phyloP scores from a whole-genome alignment of 2,797 vertebrate species.

The Malurus leucopterus region DNA sequence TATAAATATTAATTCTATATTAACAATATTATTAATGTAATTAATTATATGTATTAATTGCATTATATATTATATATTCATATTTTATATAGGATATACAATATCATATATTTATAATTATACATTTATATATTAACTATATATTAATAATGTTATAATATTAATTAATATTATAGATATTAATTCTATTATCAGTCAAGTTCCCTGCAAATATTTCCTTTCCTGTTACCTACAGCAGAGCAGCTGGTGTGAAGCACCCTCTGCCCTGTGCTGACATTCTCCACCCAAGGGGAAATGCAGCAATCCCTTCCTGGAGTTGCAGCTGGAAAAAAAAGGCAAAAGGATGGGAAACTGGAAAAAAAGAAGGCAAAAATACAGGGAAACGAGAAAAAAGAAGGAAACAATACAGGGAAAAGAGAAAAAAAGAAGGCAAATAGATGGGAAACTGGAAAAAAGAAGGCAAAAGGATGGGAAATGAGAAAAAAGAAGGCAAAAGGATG shows the following conservation, averaged over 20 bases:
- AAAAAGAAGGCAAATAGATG: too few relatives aligned
- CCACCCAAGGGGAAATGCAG: background rate
- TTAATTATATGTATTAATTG: too few relatives aligned
- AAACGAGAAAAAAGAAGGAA: too few relatives aligned
- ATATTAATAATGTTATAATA: too few relatives aligned
- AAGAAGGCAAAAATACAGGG: too few relatives aligned
- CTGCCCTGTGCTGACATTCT: background rate
- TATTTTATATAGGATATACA: too few relatives aligned
- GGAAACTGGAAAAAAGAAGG: background rate
- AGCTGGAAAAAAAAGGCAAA: background rate
- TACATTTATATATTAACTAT: too few relatives aligned
- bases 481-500: background rate
- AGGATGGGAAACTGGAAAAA: too few relatives aligned
- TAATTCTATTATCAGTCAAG: constrained; percentile 11
- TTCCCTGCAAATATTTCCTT: background rate
- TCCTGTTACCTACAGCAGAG: background rate
- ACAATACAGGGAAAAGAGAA: too few relatives aligned
- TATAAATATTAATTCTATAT: constrained; percentile 16
- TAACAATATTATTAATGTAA: too few relatives aligned
- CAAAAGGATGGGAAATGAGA: background rate
- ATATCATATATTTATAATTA: background rate
- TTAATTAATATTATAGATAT: background rate
- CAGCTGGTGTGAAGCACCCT: background rate
- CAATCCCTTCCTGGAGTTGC: background rate
- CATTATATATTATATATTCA: too few relatives aligned